Evolutionary conservation across 2,797 vertebrate species (phyloP).

Genomic region (Limosa lapponica): DNA sequence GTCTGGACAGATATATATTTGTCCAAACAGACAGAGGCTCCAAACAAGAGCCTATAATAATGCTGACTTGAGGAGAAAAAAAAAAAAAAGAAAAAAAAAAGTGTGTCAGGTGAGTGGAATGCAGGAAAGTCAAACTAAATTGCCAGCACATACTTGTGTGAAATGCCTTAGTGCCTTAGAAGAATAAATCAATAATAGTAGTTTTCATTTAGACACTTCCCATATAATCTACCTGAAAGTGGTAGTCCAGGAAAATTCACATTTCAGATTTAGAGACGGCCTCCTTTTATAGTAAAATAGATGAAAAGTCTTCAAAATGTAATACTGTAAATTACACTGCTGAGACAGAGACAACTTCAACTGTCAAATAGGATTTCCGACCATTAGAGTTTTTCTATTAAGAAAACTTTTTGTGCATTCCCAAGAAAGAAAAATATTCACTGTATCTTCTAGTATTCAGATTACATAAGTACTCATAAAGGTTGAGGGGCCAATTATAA

Average conservation of each 20-base stretch:
- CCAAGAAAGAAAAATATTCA: background rate
- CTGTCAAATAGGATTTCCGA: background rate
- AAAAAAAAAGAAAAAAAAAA: background rate
- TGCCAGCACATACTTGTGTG: background rate
- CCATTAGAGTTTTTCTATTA: background rate
- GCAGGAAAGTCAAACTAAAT: background rate
- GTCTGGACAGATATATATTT: background rate
- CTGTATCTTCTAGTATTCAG: background rate
- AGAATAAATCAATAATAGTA: background rate
- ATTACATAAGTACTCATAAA: background rate
- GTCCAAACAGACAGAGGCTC: background rate
- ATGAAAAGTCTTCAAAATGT: background rate
- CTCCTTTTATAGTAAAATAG: background rate
- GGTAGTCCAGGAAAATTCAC: background rate
- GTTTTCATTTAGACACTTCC: background rate
- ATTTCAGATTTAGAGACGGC: background rate
- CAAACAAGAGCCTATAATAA: background rate
- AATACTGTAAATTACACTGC: background rate
- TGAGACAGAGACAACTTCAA: background rate
- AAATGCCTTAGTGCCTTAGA: background rate
- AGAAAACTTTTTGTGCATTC: background rate
- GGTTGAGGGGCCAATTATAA: background rate
- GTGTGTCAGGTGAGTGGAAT: background rate
- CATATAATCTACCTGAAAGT: background rate
- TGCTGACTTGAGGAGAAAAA: background rate